Evolutionary conservation across 2,797 vertebrate species (phyloP).

Genomic region (Falco concolor): DNA sequence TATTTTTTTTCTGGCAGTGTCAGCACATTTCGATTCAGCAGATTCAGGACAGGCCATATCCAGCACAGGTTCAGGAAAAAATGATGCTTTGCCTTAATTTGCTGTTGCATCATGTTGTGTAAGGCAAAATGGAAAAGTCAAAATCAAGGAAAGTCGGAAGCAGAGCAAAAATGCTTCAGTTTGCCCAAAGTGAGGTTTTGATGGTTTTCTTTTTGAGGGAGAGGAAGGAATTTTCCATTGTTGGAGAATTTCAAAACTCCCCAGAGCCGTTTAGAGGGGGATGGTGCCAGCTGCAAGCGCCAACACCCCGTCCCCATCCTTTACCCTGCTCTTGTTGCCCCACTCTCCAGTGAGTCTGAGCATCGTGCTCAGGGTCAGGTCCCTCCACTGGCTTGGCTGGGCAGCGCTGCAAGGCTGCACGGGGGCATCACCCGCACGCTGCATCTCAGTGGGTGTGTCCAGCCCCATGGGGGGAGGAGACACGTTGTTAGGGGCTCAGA

Average conservation of each 20-base stretch:
- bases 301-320: background rate
- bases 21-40: background rate
- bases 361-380: rapidly evolving
- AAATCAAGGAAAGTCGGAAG: background rate
- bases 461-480: rapidly evolving
- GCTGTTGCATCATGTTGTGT: background rate
- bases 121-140: background rate
- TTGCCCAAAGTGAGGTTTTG: background rate
- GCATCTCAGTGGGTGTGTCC: rapidly evolving
- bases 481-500: background rate
- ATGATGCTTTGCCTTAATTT: background rate
- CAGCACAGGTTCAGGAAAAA: background rate
- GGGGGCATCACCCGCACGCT: rapidly evolving
- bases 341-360: rapidly evolving
- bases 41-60: background rate
- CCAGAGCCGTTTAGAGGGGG: background rate
- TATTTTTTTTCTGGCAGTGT: background rate
- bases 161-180: background rate
- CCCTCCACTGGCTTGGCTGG: rapidly evolving
- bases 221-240: background rate
- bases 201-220: background rate
- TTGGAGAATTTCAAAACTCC: background rate
- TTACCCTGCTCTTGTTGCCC: background rate
- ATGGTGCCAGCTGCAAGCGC: rapidly evolving
- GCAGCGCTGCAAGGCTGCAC: rapidly evolving